A percentile compares a stretch with the other conserved stretches of the same genome.
These are phyloP conservation scores for Heliangelus exortis DNA, from an alignment of 2,797 vertebrate genomes.

Conservation along the genomic window DNA sequence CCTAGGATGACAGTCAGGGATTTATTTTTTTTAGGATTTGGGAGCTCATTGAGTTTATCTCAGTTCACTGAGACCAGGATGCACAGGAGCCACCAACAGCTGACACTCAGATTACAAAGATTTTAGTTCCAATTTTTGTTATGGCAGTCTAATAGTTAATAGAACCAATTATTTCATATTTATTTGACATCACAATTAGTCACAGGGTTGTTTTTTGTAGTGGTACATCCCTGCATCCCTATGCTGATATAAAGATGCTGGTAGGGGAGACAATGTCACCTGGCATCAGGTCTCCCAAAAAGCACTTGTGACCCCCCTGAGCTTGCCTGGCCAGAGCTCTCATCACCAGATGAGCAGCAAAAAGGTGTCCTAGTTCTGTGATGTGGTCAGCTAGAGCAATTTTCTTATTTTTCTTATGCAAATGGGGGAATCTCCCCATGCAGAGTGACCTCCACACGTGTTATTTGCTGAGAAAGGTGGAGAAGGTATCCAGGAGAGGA, in stretches of 20 bases:
- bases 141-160: neutral
- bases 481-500: neutral
- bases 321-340: rapidly evolving
- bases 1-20: neutral
- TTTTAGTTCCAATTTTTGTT: neutral
- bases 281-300: neutral
- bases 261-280: neutral
- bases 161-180: neutral
- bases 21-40: neutral
- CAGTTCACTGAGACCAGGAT: neutral
- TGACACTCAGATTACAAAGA: rapidly evolving
- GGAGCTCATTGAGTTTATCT: neutral
- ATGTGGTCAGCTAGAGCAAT: neutral
- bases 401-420: rapidly evolving
- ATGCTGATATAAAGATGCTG: neutral
- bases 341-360: neutral
- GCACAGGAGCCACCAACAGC: neutral
- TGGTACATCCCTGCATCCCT: rapidly evolving
- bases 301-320: neutral
- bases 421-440: too few species aligned
- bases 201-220: neutral
- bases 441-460: neutral
- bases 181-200: neutral
- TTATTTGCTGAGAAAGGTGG: neutral
- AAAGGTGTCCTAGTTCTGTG: neutral